Evolutionary conservation across 2,888 invertebrate genomes (phyloP).

Genomic region (Parascotia fuliginaria): DNA sequence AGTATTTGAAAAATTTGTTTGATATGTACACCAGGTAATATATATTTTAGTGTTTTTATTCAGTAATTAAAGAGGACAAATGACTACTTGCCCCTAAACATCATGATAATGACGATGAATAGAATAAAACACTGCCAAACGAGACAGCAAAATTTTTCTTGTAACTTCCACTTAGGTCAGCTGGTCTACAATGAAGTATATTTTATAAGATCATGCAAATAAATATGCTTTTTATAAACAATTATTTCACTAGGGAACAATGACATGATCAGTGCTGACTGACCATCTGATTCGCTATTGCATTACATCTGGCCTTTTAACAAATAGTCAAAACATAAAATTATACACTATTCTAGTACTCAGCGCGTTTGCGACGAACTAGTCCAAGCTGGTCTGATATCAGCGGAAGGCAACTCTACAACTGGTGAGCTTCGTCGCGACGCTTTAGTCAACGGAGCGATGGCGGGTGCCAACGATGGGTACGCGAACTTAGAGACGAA

Average conservation of each 20-base stretch:
- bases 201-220: too few species aligned
- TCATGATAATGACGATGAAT: too few species aligned
- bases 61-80: neutral
- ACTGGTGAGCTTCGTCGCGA: slow-evolving; percentile 74
- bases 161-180: too few species aligned
- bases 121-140: too few species aligned
- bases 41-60: neutral
- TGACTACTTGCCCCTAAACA: neutral
- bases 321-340: too few species aligned
- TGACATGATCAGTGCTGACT: too few species aligned
- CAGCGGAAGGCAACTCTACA: slow-evolving; percentile 68
- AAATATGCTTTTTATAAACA: too few species aligned
- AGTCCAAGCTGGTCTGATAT: slow-evolving; percentile 69
- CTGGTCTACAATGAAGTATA: too few species aligned
- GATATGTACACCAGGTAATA: slow-evolving; percentile 96
- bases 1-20: slow-evolving; percentile 94
- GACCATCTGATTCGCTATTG: too few species aligned
- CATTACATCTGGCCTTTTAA: too few species aligned
- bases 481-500: slow-evolving; percentile 92
- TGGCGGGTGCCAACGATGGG: slow-evolving; percentile 80
- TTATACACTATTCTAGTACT: slow-evolving; percentile 57
- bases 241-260: too few species aligned
- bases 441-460: slow-evolving; percentile 75
- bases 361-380: slow-evolving; percentile 78
- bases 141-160: too few species aligned